Conservation (phyloP, 1,140 invertebrate species). For the Drosophila subpulchrella region DNA sequence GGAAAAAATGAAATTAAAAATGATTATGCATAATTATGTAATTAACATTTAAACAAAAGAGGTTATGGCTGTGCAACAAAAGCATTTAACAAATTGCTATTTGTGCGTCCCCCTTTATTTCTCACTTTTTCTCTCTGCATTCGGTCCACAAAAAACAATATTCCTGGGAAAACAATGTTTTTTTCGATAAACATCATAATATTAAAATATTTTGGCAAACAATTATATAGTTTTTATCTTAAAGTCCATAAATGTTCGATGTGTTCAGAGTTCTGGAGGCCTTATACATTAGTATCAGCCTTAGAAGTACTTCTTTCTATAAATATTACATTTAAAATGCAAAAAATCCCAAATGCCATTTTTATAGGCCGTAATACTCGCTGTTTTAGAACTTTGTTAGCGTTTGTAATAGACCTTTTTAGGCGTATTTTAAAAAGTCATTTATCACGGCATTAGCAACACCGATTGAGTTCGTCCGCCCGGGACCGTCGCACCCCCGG, state of each 20-base stretch:
- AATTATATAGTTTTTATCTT: neutral
- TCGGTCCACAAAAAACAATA: too few relatives aligned
- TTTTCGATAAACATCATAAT: too few relatives aligned
- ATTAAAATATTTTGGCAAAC: neutral
- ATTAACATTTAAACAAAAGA: conserved; percentile 84
- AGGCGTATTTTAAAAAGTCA: conserved; percentile 71
- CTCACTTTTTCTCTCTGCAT: neutral
- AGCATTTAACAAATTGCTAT: conserved; percentile 68
- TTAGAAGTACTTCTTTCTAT: too few relatives aligned
- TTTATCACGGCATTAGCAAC: conserved; percentile 80
- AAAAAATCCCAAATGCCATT: too few relatives aligned
- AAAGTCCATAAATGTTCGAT: too few relatives aligned
- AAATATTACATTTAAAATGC: too few relatives aligned
- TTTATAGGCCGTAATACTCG: too few relatives aligned
- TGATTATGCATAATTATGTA: conserved; percentile 84
- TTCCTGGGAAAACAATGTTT: too few relatives aligned
- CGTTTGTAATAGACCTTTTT: too few relatives aligned
- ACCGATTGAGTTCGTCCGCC: conserved; percentile 65
- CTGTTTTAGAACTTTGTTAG: too few relatives aligned
- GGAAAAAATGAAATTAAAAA: conserved; percentile 52
- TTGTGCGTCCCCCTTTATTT: conserved; percentile 3
- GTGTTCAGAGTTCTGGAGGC: too few relatives aligned
- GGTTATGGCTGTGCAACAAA: conserved; percentile 71
- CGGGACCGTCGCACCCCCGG: neutral
- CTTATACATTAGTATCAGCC: too few relatives aligned